Percentiles rank a stretch among this genome's conserved stretches.
These are phyloP conservation scores for Nesogale talazaci DNA, from an alignment of 2,113 vertebrate species.

Conservation along the genomic window DNA sequence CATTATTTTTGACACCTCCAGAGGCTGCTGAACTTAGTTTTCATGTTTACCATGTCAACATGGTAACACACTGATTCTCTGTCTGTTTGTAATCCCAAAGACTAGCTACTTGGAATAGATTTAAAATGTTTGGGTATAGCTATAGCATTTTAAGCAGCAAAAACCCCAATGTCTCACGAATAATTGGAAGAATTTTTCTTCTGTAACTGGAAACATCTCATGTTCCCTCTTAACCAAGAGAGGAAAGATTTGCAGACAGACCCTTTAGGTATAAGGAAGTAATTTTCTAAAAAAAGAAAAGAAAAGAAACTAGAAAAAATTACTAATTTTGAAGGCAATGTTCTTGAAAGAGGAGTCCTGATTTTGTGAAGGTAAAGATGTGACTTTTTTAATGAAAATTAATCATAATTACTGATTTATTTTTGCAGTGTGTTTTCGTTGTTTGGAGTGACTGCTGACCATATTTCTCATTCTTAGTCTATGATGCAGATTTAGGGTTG, in stretches of 20 bases:
- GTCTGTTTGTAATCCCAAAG: constrained; percentile 61
- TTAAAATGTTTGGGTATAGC: constrained; percentile 68
- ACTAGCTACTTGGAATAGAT: constrained; percentile 67
- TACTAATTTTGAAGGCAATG: constrained; percentile 15
- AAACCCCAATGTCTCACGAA: constrained; percentile 54
- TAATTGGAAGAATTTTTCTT: constrained; percentile 55
- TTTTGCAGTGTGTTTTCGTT: background rate
- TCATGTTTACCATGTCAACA: constrained; percentile 34
- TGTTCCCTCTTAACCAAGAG: constrained; percentile 42
- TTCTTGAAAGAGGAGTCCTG: background rate
- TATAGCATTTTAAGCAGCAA: constrained; percentile 67
- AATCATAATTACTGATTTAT: background rate
- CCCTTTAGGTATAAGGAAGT: background rate
- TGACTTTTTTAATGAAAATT: constrained; percentile 6
- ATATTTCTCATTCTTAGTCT: background rate
- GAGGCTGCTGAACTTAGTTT: constrained; percentile 11
- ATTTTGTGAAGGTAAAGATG: constrained; percentile 17
- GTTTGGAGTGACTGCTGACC: background rate
- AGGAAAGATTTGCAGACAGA: constrained; percentile 30
- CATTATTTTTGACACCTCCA: constrained; percentile 2
- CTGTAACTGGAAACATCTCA: constrained; percentile 65
- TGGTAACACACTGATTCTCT: constrained; percentile 33
- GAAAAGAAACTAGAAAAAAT: background rate
- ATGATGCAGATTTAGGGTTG: constrained; percentile 1
- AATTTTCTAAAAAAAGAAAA: background rate